Evolutionary conservation across 2,888 invertebrate species (phyloP).

Genomic region (Dicranocentrus wangi): DNA sequence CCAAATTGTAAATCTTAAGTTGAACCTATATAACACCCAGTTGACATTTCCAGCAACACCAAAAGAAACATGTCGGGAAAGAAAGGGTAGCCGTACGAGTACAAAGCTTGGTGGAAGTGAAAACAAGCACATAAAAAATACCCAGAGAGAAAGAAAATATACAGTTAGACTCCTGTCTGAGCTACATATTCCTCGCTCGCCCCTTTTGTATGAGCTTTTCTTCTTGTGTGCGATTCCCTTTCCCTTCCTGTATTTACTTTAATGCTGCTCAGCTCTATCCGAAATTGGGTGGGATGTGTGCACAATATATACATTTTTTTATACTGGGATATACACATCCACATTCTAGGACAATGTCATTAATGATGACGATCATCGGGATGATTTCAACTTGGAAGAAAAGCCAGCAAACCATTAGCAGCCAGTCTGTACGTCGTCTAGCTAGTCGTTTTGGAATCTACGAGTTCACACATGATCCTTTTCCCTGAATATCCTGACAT

Average conservation of each 20-base stretch:
- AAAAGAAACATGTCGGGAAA: conserved; percentile 10
- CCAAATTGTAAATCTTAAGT: too few species aligned
- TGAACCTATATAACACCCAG: background rate
- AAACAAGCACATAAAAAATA: conserved; percentile 3
- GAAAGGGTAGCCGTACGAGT: background rate
- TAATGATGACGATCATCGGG: conserved; percentile 20
- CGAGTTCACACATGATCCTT: conserved; percentile 14
- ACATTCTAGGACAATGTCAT: conserved; percentile 17
- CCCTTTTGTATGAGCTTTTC: too few species aligned
- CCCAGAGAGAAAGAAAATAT: background rate
- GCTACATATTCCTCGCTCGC: too few species aligned
- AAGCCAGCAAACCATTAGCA: conserved; percentile 33
- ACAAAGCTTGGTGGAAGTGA: background rate
- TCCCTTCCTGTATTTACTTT: conserved; percentile 21
- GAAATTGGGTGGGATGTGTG: conserved; percentile 1
- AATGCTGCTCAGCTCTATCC: background rate
- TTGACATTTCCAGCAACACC: conserved; percentile 22
- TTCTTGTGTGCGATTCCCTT: conserved; percentile 1
- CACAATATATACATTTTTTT: background rate
- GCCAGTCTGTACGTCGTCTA: conserved; percentile 16
- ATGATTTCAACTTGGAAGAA: background rate
- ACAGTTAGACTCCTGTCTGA: too few species aligned
- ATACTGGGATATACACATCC: background rate
- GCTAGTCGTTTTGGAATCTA: conserved; percentile 27
- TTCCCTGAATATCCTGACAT: conserved; percentile 3